Evolutionary conservation across 2,797 vertebrate genomes (phyloP).

Genomic region (Limnodromus scolopaceus): DNA sequence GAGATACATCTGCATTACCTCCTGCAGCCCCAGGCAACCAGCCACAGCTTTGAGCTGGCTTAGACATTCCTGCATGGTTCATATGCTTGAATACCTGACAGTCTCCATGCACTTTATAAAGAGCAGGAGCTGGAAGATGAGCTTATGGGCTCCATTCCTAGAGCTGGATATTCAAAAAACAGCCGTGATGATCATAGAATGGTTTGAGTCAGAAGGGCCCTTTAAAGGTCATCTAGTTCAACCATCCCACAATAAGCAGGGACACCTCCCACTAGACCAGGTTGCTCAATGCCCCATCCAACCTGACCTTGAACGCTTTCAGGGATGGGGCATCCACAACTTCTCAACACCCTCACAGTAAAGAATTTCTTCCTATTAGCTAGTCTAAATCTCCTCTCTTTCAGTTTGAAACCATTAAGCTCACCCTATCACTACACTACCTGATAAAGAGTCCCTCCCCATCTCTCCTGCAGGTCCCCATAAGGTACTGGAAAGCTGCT

Average conservation of each 20-base stretch:
- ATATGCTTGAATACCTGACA: not conserved
- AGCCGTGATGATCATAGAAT: not conserved
- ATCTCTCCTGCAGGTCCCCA: not conserved
- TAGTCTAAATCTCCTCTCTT: not conserved
- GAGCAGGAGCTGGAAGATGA: not conserved
- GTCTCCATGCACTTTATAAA: not conserved
- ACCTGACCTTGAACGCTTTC: not conserved
- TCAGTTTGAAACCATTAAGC: not conserved
- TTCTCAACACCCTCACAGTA: not conserved
- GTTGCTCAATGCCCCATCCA: not conserved
- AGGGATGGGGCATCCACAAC: not conserved
- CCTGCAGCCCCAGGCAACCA: not conserved
- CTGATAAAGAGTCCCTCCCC: not conserved
- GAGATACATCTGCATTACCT: not conserved
- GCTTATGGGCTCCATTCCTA: not conserved
- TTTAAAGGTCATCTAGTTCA: not conserved
- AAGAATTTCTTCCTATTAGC: not conserved
- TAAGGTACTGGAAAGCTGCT: not conserved
- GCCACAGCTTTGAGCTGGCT: not conserved
- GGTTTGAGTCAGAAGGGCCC: not conserved
- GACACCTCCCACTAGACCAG: not conserved
- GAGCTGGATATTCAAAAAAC: not conserved
- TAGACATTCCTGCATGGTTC: not conserved
- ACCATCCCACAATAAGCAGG: not conserved
- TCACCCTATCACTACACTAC: not conserved